Conservation (phyloP, 2,888 invertebrate genomes). For the Machimus atricapillus region DNA sequence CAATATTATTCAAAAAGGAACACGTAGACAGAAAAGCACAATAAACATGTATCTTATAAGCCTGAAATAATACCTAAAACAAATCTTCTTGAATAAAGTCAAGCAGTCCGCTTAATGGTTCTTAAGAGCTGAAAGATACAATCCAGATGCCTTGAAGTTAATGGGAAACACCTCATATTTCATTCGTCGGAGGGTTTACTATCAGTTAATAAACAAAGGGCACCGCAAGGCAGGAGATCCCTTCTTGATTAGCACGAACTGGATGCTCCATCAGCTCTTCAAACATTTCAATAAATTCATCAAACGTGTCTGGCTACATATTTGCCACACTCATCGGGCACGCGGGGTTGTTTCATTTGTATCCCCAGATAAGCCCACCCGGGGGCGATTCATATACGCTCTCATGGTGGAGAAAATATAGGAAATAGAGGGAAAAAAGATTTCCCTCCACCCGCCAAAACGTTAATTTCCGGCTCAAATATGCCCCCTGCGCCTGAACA, state of each 20-base stretch:
- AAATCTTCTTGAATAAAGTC: background rate
- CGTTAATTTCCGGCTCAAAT: slow-evolving; percentile 16
- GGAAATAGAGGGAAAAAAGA: background rate
- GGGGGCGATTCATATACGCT: background rate
- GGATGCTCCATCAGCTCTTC: background rate
- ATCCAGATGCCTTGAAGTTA: background rate
- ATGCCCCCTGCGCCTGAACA: background rate
- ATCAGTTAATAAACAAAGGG: background rate
- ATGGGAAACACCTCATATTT: background rate
- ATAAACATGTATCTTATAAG: background rate
- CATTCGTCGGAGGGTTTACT: background rate
- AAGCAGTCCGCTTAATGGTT: background rate
- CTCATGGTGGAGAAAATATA: background rate
- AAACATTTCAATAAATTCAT: background rate
- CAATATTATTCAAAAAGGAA: background rate
- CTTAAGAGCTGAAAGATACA: background rate
- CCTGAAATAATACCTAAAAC: background rate
- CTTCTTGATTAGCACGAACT: background rate
- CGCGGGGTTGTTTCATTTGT: background rate
- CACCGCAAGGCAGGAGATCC: background rate
- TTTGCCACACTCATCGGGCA: background rate
- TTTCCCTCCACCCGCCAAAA: background rate
- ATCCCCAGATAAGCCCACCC: background rate
- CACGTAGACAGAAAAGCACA: background rate
- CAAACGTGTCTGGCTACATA: background rate